Base-by-base conservation (phyloP, 2,113 vertebrate genomes). In the Diadophis punctatus region DNA sequence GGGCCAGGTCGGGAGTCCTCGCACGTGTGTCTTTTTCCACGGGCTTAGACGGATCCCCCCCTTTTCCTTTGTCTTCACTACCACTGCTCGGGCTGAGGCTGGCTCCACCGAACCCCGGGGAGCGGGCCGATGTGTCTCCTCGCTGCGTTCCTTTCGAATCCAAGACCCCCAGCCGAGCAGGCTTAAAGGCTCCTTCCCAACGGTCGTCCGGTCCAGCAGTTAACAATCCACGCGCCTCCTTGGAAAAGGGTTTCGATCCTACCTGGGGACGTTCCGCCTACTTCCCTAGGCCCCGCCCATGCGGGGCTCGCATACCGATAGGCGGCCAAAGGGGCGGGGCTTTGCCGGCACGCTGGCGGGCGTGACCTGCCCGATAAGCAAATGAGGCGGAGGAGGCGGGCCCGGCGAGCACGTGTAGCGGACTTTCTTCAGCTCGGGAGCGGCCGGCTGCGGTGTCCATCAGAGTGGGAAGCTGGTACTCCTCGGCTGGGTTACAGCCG, bases 161-260 rank as follows among this genome's bases (percentile, higher is more conserved):
- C 6, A 80, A 39, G 68, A 20, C 16, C n/a, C 1, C 5, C 68
- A 8, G n/a, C 68, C 68, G n/a, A 18, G n/a, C 68, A 39, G 68
- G n/a, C 68, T 39, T 39, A 8, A 8, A 80, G 34, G n/a, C 4
- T 14, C 12, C 63, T 1, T 1, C 63, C n/a, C n/a, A 18, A 39
- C 68, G 16, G 34, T 1, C 68, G 14, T 0, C n/a, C 63, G 2
- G 3, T 2, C n/a, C 63, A 34, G 14, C 63, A 34, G 14, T 1
- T 2, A 34, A 18, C 68, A 20, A 20, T 0, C 68, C n/a, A 3
- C n/a, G 68, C 16, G n/a, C n/a, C 68, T 20, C 16, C n/a, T 20
- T 0, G 7, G 0, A 8, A 80, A 2, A 7, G 2, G 1, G 1
- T 3, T 20, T 0, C 0, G 16, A 0, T 1, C 12, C 68, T 80